Evolutionary conservation across 2,113 vertebrate species (phyloP), one percentile per base, ranked within the genome.

Genomic region (Myiagra hebetior): DNA sequence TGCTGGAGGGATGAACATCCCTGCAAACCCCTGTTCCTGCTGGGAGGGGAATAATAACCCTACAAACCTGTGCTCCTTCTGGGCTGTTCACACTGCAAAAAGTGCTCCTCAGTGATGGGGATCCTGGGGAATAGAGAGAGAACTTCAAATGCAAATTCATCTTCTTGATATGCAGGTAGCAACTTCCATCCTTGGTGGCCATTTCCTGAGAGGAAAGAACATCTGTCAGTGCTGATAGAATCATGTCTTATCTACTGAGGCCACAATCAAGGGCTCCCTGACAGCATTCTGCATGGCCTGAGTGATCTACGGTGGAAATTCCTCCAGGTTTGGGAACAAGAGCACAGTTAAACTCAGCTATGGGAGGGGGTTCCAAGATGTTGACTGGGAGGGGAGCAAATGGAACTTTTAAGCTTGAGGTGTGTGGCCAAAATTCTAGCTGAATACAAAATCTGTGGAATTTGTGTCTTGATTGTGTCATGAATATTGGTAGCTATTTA

Each of bases 161-260:
- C 87, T 70, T 74, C 64, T 93, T 82, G 72, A 28, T 55, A 91
- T 82, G 60, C 23, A 0, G 26, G 23, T 15, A 64, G 52, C 42
- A 85, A 33, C 81, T 74, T 62, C 74, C 46, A 27, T 94, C 89
- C 84, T 91, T 42, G 73, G 89, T 95, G 96, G 81, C 47, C 64
- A 18, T 85, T 78, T 91, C 90, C 90, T 87, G 60, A 50, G 95
- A 85, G 95, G 67, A 33, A 80, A 92, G 62, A 91, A 89, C 81
- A 87, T 89, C 74, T 94, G 87, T 86, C 75, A 50, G 76, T 46
- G 53, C 56, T 75, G 93, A 60, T 72, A 85, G 46, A 87, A 95
- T 94, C 85, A 14, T 78, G 69, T 76, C 85, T 91, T 85, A 52
- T 41, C 74, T 87, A 9, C 78, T 62, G 11, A 87, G 82, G 79